A percentile compares a stretch with the other conserved stretches of the same genome.
phyloP scores from a whole-genome alignment of 2,888 invertebrate genomes.

The Pristionchus arcanus region DNA sequence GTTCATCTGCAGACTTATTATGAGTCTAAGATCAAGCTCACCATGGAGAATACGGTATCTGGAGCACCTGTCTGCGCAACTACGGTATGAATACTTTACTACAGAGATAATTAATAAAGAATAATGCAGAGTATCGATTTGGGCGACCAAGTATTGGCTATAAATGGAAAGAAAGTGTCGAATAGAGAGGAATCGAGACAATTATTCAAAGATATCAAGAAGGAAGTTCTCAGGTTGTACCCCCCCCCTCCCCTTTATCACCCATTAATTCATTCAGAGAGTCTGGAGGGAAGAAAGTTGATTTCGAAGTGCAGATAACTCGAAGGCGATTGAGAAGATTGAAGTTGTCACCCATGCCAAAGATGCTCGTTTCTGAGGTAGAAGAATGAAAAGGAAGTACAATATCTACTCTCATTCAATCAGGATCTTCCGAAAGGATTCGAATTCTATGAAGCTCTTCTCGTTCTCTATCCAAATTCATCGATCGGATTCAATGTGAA shows the following conservation, averaged over 20 bases:
- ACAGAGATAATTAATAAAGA: background rate
- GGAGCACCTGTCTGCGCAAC: slow-evolving; percentile 8
- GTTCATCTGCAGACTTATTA: slow-evolving; percentile 28
- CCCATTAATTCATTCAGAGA: background rate
- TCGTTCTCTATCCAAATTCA: slow-evolving; percentile 38
- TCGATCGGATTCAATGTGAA: slow-evolving; percentile 39
- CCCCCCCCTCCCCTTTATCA: background rate
- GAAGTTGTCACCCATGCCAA: slow-evolving; percentile 11
- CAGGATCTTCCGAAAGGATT: slow-evolving; percentile 27
- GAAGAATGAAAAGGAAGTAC: background rate
- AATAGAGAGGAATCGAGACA: slow-evolving; percentile 39
- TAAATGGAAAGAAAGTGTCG: slow-evolving; percentile 37
- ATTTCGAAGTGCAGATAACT: slow-evolving; percentile 38
- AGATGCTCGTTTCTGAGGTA: slow-evolving; percentile 26
- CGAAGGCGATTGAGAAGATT: slow-evolving; percentile 25
- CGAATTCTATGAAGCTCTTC: slow-evolving; percentile 30
- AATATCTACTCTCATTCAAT: background rate
- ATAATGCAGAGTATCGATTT: slow-evolving; percentile 33
- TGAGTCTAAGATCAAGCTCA: slow-evolving; percentile 43
- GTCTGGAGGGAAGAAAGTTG: slow-evolving; percentile 37
- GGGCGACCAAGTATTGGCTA: slow-evolving; percentile 27
- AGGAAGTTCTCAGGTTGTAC: background rate
- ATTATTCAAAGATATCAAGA: slow-evolving; percentile 33
- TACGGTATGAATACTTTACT: background rate
- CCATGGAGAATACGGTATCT: slow-evolving; percentile 12